Conservation (phyloP, 2,797 vertebrate genomes). For the Argya squamiceps region DNA sequence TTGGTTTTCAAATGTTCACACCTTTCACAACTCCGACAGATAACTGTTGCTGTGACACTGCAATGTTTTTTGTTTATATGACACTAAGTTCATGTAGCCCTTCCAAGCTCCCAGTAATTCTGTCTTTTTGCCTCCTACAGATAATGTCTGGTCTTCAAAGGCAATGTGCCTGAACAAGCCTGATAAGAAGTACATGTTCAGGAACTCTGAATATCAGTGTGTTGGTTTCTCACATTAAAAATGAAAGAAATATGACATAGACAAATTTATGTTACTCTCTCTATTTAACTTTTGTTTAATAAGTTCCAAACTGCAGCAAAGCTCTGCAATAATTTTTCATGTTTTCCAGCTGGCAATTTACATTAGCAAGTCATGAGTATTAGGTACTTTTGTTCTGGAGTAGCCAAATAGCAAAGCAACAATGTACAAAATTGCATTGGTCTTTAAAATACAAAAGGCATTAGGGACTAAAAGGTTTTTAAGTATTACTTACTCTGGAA, state of each 20-base stretch:
- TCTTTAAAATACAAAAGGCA: neutral
- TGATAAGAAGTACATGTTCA: neutral
- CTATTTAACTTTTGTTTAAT: neutral
- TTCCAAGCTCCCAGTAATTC: neutral
- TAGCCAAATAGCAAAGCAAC: neutral
- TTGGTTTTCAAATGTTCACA: neutral
- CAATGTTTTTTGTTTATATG: neutral
- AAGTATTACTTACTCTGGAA: neutral
- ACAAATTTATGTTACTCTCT: neutral
- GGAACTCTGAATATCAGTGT: neutral
- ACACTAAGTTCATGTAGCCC: neutral
- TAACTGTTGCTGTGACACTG: neutral
- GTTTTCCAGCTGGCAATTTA: neutral
- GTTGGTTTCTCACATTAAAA: neutral
- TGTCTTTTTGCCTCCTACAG: neutral
- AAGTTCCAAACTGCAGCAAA: neutral
- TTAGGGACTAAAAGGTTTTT: neutral
- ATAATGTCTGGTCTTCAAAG: neutral
- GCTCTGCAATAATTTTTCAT: neutral
- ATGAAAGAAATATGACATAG: neutral
- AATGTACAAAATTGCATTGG: neutral
- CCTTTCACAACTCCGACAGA: neutral
- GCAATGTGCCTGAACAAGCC: neutral
- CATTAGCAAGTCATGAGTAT: neutral
- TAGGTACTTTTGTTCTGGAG: neutral